These are phyloP conservation scores for Malacoctenus gilli DNA, from an alignment of 2,797 vertebrate genomes.

Conservation along the genomic window DNA sequence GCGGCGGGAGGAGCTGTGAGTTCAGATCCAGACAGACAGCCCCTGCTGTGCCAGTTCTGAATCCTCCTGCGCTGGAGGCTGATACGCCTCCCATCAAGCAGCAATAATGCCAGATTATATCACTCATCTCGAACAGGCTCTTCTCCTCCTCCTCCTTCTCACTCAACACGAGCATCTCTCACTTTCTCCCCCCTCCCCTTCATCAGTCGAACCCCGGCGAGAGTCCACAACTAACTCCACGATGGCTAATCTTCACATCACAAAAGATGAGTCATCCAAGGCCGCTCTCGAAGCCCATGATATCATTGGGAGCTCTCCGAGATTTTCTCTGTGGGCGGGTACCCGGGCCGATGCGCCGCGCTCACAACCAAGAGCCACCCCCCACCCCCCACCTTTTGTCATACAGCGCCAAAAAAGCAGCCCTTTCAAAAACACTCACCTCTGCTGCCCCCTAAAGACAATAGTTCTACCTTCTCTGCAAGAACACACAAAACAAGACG, in stretches of 20 bases:
- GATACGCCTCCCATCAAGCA: constrained; percentile 70
- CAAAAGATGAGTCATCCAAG: constrained; percentile 71
- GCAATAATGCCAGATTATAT: constrained; percentile 77
- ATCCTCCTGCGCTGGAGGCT: constrained; percentile 61
- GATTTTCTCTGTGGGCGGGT: constrained; percentile 72
- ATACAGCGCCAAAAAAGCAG: constrained; percentile 63
- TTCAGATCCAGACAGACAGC: constrained; percentile 69
- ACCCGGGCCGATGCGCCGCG: constrained; percentile 28
- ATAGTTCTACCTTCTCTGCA: constrained; percentile 70
- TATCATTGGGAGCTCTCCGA: constrained; percentile 70
- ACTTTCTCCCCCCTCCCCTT: constrained; percentile 47
- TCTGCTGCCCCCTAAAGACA: constrained; percentile 83
- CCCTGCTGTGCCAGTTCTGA: constrained; percentile 70
- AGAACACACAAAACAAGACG: constrained; percentile 73
- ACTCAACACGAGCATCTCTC: constrained; percentile 56
- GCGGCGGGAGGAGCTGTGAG: constrained; percentile 58
- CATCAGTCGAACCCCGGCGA: constrained; percentile 52
- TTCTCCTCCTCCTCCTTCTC: constrained; percentile 61
- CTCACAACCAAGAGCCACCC: constrained; percentile 31
- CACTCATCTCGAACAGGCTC: constrained; percentile 68
- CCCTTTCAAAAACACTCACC: constrained; percentile 77
- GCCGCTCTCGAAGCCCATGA: constrained; percentile 68
- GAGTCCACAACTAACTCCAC: constrained; percentile 51
- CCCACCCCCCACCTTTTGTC: too few relatives aligned
- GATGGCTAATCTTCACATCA: constrained; percentile 69